Evolutionary conservation across 2,797 vertebrate genomes (phyloP).

Genomic region (Poeciliopsis turneri): DNA sequence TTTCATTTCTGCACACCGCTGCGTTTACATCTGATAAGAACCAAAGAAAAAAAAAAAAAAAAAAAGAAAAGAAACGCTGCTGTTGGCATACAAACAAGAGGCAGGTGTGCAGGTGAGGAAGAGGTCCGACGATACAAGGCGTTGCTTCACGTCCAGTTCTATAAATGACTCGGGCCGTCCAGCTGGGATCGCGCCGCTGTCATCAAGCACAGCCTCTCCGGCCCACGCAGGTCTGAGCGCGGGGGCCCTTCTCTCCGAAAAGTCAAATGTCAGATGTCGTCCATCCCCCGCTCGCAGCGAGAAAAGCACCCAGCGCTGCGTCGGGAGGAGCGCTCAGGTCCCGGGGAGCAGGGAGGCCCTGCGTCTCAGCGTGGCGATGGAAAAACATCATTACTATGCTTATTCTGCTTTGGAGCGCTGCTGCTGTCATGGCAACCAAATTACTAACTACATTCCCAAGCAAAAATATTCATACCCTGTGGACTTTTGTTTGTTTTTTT

Average conservation of each 20-base stretch:
- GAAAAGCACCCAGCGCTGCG: slow-evolving; percentile 54
- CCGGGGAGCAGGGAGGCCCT: slow-evolving; percentile 44
- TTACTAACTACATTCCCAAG: slow-evolving; percentile 12
- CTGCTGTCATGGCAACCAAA: slow-evolving; percentile 37
- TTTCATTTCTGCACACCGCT: background rate
- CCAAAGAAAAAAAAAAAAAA: background rate
- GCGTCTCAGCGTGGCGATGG: slow-evolving; percentile 37
- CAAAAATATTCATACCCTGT: slow-evolving; percentile 3
- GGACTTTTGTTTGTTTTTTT: background rate
- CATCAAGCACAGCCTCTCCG: slow-evolving; percentile 54
- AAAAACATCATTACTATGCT: slow-evolving; percentile 67
- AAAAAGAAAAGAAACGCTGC: too few relatives aligned
- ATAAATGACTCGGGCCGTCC: slow-evolving; percentile 77
- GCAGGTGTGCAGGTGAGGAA: slow-evolving; percentile 55
- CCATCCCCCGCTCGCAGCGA: slow-evolving; percentile 60
- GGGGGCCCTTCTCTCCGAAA: slow-evolving; percentile 73
- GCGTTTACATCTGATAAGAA: slow-evolving; percentile 1
- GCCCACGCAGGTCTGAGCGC: slow-evolving; percentile 61
- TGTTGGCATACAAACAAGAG: slow-evolving; percentile 12
- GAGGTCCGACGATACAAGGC: slow-evolving; percentile 63
- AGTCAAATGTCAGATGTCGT: slow-evolving; percentile 83
- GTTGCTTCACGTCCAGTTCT: slow-evolving; percentile 76
- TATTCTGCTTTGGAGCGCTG: slow-evolving; percentile 26
- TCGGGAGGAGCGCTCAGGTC: slow-evolving; percentile 15
- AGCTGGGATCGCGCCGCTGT: slow-evolving; percentile 68